Conservation (phyloP, 2,797 vertebrate genomes). For the Onychomys arenicola region DNA sequence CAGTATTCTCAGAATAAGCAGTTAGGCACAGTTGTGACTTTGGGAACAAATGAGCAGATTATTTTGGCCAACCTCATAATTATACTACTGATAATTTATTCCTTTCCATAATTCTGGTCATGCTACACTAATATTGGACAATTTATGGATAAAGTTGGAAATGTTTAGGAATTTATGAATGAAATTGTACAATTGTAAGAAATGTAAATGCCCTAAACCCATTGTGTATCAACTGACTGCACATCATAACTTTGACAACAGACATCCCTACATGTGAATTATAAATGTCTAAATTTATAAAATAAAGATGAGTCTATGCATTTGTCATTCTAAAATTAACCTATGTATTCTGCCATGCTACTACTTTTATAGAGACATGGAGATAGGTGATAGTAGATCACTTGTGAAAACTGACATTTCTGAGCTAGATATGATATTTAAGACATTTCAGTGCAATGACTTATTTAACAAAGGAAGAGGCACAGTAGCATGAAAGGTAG, state of each 20-base stretch:
- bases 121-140: not conserved
- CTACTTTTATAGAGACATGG: not conserved
- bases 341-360: not conserved
- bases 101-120: not conserved
- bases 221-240: not conserved
- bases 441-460: not conserved
- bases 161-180: constrained; percentile 45
- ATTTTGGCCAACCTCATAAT: not conserved
- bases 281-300: constrained; percentile 41
- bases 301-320: not conserved
- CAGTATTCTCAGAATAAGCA: not conserved
- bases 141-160: not conserved
- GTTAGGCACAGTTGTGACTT: not conserved
- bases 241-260: constrained; percentile 33
- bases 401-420: not conserved
- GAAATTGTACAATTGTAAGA: not conserved
- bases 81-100: not conserved
- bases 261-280: not conserved
- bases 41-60: not conserved
- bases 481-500: not conserved
- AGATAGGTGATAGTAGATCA: not conserved
- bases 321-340: constrained; percentile 19
- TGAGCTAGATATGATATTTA: not conserved
- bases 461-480: not conserved
- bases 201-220: constrained; percentile 23